phyloP scores from a whole-genome alignment of 1,140 invertebrate genomes.

The Cherax destructor region DNA sequence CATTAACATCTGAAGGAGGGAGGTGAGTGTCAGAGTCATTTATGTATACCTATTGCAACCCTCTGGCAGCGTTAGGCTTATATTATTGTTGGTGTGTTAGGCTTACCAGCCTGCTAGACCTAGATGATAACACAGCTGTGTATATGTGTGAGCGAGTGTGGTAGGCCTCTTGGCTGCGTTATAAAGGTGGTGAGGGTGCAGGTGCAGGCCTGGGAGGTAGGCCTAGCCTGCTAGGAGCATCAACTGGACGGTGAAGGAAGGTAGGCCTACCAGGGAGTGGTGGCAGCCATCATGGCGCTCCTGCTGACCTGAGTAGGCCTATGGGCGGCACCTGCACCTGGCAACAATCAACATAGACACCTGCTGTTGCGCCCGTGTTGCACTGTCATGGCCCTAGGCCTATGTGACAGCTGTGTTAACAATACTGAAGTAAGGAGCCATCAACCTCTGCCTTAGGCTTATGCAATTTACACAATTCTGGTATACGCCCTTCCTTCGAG shows the following conservation, averaged over 20 bases:
- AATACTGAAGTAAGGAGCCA: too few relatives aligned
- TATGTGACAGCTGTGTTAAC: not conserved
- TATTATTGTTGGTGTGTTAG: conserved; percentile 18
- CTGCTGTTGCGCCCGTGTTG: not conserved
- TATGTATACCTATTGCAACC: not conserved
- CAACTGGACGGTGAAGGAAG: too few relatives aligned
- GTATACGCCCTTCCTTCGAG: too few relatives aligned
- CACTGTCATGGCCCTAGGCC: conserved; percentile 8
- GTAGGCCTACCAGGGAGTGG: conserved; percentile 31
- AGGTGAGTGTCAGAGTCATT: conserved; percentile 11
- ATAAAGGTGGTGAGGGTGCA: not conserved
- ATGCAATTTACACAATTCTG: too few relatives aligned
- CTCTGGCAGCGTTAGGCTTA: conserved; percentile 14
- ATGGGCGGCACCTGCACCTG: conserved; percentile 23
- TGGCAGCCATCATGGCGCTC: conserved; percentile 42
- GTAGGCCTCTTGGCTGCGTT: not conserved
- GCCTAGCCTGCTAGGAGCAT: not conserved
- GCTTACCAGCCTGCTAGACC: conserved; percentile 40
- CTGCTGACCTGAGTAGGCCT: conserved; percentile 58
- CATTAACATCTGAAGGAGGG: conserved; percentile 44
- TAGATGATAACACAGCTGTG: not conserved
- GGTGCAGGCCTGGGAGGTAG: not conserved
- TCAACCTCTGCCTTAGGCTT: too few relatives aligned
- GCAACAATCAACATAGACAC: not conserved
- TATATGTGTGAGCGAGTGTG: not conserved